Evolutionary conservation across 1,140 invertebrate genomes (phyloP), one percentile per base, ranked within the genome.

Genomic region (Drosophila parabipectinata): DNA sequence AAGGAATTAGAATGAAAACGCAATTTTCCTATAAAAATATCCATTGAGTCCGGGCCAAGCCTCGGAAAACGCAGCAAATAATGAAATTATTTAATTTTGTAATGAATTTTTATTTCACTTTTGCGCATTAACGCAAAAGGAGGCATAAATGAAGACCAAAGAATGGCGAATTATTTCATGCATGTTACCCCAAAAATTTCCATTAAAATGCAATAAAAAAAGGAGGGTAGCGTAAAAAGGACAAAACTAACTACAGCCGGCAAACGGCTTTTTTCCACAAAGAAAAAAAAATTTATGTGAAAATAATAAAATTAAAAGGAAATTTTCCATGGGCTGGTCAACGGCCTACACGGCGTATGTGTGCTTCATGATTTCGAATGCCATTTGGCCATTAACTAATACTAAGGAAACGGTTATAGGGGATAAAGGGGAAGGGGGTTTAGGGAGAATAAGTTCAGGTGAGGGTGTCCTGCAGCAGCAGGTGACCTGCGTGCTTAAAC

Each of bases 171-270:
- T 44, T 77, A 61, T 32, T 45, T 51, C 54, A 48, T 69, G 67
- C 67, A 78, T 69, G 58, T 59, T 44, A 50, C 14, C 53, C 53
- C 28, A 28, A 62, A 77, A 87, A 85, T 87, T 87, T 82, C 78
- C 82, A 87, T 87, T 87, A 87, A 87, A 82, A 87, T 87, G 82
- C 82, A 87, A 87, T 87, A 87, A 85, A 82, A 61, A 53, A 48
- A 8, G 18, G 26, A 62, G 28, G 28, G 24, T 41, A 37, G 58
- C 58, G 32, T 26, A 44, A 24, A 54, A 51, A 58, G 53, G 26
- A 60, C 63, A 54, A 18, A 63, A 72, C 62, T 63, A 60, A 57
- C 54, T 50, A 68, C 51, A 45, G 28, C 9, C 53, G 37, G 59
- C 50, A 39, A 18, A 8, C 24, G 55, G 21, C n/a, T n/a, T n/a